Evolutionary conservation across 2,888 invertebrate genomes (phyloP).

Genomic region (Helobdella robusta): DNA sequence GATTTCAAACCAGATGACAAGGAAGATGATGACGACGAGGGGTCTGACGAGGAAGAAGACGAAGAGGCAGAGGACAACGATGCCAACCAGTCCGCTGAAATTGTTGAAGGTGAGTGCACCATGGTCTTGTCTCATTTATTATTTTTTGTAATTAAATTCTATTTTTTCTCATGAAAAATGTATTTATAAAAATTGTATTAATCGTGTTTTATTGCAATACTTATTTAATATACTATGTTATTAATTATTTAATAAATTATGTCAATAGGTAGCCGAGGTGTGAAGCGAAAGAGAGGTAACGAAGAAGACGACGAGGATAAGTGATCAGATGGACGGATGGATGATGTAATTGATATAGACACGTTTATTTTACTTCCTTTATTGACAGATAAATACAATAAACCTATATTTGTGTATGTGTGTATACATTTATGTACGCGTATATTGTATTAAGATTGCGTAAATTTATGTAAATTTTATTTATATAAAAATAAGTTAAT

Average conservation of each 20-base stretch:
- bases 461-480: too few species aligned
- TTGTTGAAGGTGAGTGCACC: conserved; percentile 23
- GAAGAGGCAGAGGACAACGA: conserved; percentile 33
- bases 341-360: neutral
- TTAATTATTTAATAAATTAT: neutral
- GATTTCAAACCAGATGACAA: conserved; percentile 21
- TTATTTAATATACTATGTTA: neutral
- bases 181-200: too few species aligned
- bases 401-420: too few species aligned
- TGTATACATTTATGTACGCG: too few species aligned
- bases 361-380: neutral
- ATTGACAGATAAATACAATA: neutral
- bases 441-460: too few species aligned
- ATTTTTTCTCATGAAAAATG: too few species aligned
- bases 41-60: conserved; percentile 35
- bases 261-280: conserved; percentile 18
- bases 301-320: conserved; percentile 28
- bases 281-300: conserved; percentile 29
- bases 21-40: conserved; percentile 55
- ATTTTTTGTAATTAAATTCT: too few species aligned
- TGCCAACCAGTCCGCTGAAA: conserved; percentile 18
- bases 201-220: too few species aligned
- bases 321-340: neutral
- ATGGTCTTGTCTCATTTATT: neutral
- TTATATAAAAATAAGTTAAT: too few species aligned